These are phyloP conservation scores for Portevinia maculata DNA, from an alignment of 2,888 invertebrate genomes.

Conservation along the genomic window DNA sequence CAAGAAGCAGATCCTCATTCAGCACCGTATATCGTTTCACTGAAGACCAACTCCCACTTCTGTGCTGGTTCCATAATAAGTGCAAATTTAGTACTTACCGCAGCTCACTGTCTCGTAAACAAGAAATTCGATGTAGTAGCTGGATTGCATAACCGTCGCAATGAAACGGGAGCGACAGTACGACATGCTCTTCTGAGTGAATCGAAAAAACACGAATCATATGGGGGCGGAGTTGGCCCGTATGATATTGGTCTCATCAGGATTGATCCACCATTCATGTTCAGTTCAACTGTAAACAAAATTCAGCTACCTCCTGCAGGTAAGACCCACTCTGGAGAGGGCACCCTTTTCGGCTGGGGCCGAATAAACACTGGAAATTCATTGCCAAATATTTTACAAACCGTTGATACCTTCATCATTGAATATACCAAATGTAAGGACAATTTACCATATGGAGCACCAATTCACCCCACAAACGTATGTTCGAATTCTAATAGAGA, in stretches of 20 bases:
- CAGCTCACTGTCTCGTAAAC: slow-evolving; percentile 80
- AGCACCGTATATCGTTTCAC: slow-evolving; percentile 83
- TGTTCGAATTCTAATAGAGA: slow-evolving; percentile 83
- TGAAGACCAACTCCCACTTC: slow-evolving; percentile 79
- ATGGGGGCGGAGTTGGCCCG: slow-evolving; percentile 81
- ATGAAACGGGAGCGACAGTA: slow-evolving; percentile 75
- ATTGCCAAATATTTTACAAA: slow-evolving; percentile 77
- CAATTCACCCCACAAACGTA: slow-evolving; percentile 80
- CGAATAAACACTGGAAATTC: slow-evolving; percentile 77
- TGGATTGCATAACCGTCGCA: slow-evolving; percentile 81
- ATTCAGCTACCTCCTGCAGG: slow-evolving; percentile 80
- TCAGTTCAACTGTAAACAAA: slow-evolving; percentile 79
- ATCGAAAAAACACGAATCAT: slow-evolving; percentile 79
- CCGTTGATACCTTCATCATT: slow-evolving; percentile 78
- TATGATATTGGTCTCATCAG: slow-evolving; percentile 85
- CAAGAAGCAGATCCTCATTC: slow-evolving; percentile 80
- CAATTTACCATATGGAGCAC: slow-evolving; percentile 75
- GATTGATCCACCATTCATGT: slow-evolving; percentile 78
- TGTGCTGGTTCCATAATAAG: slow-evolving; percentile 83
- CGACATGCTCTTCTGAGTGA: slow-evolving; percentile 78
- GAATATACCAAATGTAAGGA: slow-evolving; percentile 76
- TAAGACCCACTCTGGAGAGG: slow-evolving; percentile 78
- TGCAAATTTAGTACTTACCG: slow-evolving; percentile 82
- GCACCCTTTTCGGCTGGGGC: slow-evolving; percentile 83
- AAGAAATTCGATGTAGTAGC: slow-evolving; percentile 79